These are phyloP conservation scores for Molossus molossus DNA, from an alignment of 2,797 vertebrate genomes.

Conservation along the genomic window DNA sequence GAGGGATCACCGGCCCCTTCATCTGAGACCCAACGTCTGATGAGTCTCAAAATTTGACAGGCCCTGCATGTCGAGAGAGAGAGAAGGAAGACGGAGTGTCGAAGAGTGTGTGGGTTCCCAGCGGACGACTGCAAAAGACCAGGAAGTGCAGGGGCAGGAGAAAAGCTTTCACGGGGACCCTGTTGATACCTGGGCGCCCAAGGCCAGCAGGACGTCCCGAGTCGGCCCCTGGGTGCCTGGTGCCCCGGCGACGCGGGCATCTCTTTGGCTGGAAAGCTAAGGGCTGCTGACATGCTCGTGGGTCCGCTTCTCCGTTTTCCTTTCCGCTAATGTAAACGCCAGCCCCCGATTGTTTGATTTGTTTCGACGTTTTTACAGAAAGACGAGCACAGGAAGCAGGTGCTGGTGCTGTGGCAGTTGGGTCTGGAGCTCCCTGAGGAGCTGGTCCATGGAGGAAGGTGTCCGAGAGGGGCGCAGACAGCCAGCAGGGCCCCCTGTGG, in stretches of 20 bases:
- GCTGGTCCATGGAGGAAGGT: not conserved
- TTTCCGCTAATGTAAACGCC: not conserved
- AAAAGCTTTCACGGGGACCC: not conserved
- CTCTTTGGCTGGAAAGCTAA: not conserved
- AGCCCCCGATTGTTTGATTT: not conserved
- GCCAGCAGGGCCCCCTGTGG: not conserved
- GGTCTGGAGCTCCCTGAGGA: not conserved
- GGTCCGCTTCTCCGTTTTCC: not conserved
- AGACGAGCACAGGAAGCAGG: not conserved
- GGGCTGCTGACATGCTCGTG: not conserved
- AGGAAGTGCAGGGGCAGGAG: constrained; percentile 25
- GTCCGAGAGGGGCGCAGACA: not conserved
- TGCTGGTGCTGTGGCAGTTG: not conserved
- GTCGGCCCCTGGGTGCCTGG: not conserved
- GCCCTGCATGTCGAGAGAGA: not conserved
- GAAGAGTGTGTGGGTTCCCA: constrained; percentile 27
- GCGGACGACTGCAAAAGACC: constrained; percentile 54
- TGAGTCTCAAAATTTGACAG: not conserved
- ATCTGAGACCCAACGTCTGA: not conserved
- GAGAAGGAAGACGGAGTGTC: constrained; percentile 50
- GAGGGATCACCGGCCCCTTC: not conserved
- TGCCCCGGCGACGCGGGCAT: not conserved
- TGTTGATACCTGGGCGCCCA: not conserved
- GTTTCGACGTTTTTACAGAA: not conserved
- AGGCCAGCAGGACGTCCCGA: not conserved